Conservation (phyloP, 30 jellyfish, hydroid and myxozoan genomes). For the Pseudorhiza aurosa region DNA sequence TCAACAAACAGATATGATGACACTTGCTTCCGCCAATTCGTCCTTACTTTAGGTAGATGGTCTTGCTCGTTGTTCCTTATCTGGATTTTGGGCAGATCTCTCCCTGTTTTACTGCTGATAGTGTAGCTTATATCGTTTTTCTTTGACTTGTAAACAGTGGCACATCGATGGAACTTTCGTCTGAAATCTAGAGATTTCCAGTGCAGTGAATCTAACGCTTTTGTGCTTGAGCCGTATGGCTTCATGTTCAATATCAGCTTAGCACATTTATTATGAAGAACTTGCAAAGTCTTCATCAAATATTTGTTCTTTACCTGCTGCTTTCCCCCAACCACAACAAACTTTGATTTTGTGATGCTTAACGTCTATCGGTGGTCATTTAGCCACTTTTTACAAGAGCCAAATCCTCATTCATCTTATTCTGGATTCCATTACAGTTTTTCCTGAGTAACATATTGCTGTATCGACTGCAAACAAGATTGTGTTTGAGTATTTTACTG, state of each 20-base stretch:
- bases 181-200: constrained; percentile 54
- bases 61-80: constrained; percentile 35
- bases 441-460: constrained; percentile 56
- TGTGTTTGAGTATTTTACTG: constrained; percentile 43
- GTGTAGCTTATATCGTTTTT: constrained; percentile 49
- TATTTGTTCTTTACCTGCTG: constrained; percentile 44
- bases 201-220: constrained; percentile 63
- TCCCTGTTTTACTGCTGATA: constrained; percentile 36
- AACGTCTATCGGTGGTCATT: constrained; percentile 62
- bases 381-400: constrained; percentile 26
- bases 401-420: constrained; percentile 38
- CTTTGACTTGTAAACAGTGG: constrained; percentile 53
- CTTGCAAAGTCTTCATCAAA: constrained; percentile 48
- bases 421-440: too few species aligned
- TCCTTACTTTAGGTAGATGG: constrained; percentile 20
- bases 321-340: constrained; percentile 59
- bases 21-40: constrained; percentile 44
- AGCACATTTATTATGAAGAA: constrained; percentile 64
- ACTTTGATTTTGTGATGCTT: constrained; percentile 53
- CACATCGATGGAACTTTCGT: constrained; percentile 45
- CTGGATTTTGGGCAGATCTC: constrained; percentile 32
- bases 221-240: constrained; percentile 66
- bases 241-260: constrained; percentile 70
- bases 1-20: constrained; percentile 34
- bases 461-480: constrained; percentile 68